phyloP scores from a whole-genome alignment of 1,140 invertebrate species.

The Octopus sinensis region DNA sequence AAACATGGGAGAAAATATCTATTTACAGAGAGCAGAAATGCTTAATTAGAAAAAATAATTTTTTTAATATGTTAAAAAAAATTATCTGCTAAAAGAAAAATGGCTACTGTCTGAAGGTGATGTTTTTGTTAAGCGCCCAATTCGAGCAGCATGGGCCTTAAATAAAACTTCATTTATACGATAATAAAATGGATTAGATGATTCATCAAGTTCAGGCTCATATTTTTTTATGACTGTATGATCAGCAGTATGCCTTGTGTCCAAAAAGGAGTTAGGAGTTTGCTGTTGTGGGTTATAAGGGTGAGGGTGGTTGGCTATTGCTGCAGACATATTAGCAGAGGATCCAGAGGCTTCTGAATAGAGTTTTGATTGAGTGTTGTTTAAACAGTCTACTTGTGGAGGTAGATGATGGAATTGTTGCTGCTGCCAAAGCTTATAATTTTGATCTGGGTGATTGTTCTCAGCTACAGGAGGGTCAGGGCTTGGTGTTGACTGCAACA shows the following conservation, averaged over 20 bases:
- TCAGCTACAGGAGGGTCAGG: background rate
- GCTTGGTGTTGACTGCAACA: background rate
- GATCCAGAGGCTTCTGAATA: background rate
- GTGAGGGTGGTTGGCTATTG: background rate
- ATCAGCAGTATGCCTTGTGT: background rate
- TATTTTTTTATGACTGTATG: background rate
- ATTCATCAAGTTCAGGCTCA: background rate
- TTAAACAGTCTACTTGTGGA: background rate
- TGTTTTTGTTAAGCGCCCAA: background rate
- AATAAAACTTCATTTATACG: background rate
- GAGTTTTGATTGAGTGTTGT: background rate
- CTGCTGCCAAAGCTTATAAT: conserved; percentile 2
- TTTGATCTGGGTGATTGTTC: background rate
- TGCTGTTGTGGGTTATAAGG: background rate
- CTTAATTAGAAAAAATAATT: too few species aligned
- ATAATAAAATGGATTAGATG: conserved; percentile 9
- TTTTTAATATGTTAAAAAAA: too few species aligned
- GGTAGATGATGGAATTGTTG: background rate
- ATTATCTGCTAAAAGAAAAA: too few species aligned
- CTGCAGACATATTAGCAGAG: background rate
- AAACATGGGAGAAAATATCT: too few species aligned
- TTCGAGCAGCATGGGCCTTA: background rate
- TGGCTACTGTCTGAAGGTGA: background rate
- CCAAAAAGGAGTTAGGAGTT: background rate
- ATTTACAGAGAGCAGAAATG: too few species aligned